phyloP scores from a whole-genome alignment of 2,113 vertebrate species.

The Centropus bengalensis region DNA sequence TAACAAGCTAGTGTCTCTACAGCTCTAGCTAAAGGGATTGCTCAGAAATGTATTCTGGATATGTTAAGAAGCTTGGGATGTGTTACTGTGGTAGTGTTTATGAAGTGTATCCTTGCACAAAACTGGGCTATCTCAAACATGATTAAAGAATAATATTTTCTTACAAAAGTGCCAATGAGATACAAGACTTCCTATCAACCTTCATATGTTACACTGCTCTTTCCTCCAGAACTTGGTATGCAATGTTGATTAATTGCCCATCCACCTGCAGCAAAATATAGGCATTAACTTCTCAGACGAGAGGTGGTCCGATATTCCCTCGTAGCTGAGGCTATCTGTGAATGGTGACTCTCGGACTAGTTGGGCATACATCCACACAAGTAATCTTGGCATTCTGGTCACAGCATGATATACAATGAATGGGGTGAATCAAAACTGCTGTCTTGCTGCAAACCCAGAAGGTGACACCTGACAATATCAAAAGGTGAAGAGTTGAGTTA shows the following conservation, averaged over 20 bases:
- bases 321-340: neutral
- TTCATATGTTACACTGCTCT: neutral
- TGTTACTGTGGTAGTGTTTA: neutral
- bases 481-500: neutral
- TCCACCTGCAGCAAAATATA: neutral
- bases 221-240: neutral
- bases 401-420: neutral
- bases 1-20: constrained; percentile 26
- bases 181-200: neutral
- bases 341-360: neutral
- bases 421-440: constrained; percentile 5
- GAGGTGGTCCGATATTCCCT: neutral
- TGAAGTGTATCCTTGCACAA: neutral
- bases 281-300: neutral
- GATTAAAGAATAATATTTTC: neutral
- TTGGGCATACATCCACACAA: neutral
- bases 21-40: neutral
- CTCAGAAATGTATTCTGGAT: neutral
- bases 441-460: neutral
- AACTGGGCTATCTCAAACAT: neutral
- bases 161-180: neutral
- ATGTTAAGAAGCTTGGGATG: neutral
- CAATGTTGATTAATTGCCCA: neutral
- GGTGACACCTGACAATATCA: neutral
- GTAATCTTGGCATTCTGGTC: neutral